Conservation (phyloP, 1,140 invertebrate species). For the Spodoptera frugiperda region DNA sequence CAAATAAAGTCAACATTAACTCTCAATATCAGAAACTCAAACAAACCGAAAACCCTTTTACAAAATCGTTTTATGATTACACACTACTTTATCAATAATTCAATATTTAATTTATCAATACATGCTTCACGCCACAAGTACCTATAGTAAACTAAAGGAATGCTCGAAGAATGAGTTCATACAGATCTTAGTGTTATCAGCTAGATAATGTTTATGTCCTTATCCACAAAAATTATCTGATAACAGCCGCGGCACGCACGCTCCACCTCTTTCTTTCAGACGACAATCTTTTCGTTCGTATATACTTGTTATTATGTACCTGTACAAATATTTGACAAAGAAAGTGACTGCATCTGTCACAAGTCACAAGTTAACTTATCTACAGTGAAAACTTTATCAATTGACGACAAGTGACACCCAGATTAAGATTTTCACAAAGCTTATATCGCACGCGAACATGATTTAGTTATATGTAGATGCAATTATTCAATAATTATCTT, state of each 20-base stretch:
- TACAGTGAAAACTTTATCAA: constrained; percentile 13
- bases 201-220: constrained; percentile 66
- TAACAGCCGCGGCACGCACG: constrained; percentile 53
- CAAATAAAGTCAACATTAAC: too few relatives aligned
- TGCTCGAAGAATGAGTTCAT: constrained; percentile 56
- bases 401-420: background rate
- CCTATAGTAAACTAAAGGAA: constrained; percentile 45
- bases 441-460: too few relatives aligned
- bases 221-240: constrained; percentile 72
- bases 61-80: background rate
- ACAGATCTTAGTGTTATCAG: constrained; percentile 70
- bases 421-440: too few relatives aligned
- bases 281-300: constrained; percentile 19
- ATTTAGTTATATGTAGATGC: too few relatives aligned
- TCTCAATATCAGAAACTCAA: constrained; percentile 3
- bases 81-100: constrained; percentile 7
- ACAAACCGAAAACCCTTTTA: background rate
- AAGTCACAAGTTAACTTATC: background rate
- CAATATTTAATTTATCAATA: constrained; percentile 5
- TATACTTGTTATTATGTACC: background rate
- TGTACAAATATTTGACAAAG: constrained; percentile 27
- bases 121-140: background rate
- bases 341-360: constrained; percentile 8
- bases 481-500: background rate
- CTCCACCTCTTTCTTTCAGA: constrained; percentile 43